phyloP scores from a whole-genome alignment of 2,113 vertebrate species.

The Epinephelus moara region DNA sequence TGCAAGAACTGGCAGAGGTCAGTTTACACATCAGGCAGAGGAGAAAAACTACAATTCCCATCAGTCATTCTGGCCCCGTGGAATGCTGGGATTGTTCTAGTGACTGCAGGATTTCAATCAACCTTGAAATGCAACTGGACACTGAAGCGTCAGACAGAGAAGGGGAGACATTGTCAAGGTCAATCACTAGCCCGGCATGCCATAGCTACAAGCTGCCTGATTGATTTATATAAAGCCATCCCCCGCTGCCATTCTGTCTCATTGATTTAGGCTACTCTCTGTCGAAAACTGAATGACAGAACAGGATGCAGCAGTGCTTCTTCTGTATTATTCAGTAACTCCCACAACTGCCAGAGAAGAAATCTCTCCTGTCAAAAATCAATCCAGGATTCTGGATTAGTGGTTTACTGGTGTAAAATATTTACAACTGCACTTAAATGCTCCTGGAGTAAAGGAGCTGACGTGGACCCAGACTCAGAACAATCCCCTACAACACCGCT shows the following conservation, averaged over 20 bases:
- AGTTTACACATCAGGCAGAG: constrained; percentile 1
- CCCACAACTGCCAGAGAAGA: constrained; percentile 30
- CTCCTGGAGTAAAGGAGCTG: constrained; percentile 21
- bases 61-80: constrained; percentile 46
- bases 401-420: constrained; percentile 54
- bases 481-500: not conserved
- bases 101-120: constrained; percentile 74
- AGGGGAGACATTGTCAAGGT: constrained; percentile 76
- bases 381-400: constrained; percentile 42
- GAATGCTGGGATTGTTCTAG: constrained; percentile 74
- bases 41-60: constrained; percentile 62
- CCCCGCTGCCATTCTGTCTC: constrained; percentile 61
- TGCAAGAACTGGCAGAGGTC: constrained; percentile 18
- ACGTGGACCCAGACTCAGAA: constrained; percentile 27
- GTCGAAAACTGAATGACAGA: constrained; percentile 63
- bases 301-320: constrained; percentile 37
- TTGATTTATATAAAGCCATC: constrained; percentile 73
- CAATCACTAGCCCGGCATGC: constrained; percentile 72
- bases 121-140: constrained; percentile 76
- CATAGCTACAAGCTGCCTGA: constrained; percentile 70
- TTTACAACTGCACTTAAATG: constrained; percentile 50
- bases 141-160: constrained; percentile 61
- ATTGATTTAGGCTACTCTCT: constrained; percentile 75
- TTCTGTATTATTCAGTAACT: constrained; percentile 66
- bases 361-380: constrained; percentile 54